Conservation (phyloP, 2,797 vertebrate genomes). For the Pelochelys cantorii region DNA sequence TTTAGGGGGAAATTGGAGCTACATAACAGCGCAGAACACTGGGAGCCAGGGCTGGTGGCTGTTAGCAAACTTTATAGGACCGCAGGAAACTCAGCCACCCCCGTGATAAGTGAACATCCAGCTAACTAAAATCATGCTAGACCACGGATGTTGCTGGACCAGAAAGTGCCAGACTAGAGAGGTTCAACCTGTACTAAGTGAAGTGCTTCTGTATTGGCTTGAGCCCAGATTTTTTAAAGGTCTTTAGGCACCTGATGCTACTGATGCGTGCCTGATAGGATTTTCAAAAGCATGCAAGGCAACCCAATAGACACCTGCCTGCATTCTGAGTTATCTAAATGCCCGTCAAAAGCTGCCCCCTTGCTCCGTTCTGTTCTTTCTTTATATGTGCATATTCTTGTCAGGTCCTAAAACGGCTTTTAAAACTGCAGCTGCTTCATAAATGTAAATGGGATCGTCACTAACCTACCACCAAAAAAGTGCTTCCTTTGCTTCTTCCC, state of each 20-base stretch:
- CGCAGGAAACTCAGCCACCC: too few species aligned
- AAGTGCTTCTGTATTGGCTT: too few species aligned
- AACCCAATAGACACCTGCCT: not conserved
- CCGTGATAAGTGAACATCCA: too few species aligned
- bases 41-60: too few species aligned
- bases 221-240: not conserved
- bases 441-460: not conserved
- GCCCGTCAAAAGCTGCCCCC: not conserved
- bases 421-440: not conserved
- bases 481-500: not conserved
- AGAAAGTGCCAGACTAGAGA: too few species aligned
- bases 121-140: too few species aligned
- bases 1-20: too few species aligned
- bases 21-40: too few species aligned
- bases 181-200: not conserved
- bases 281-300: not conserved
- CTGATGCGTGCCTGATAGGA: not conserved
- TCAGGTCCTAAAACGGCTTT: not conserved
- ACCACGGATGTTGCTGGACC: too few species aligned
- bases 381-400: not conserved
- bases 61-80: too few species aligned
- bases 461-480: conserved; percentile 41
- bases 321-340: not conserved
- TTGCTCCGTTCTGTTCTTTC: not conserved
- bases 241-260: not conserved